Percentiles rank a stretch among this genome's conserved stretches.
phyloP scores from a whole-genome alignment of 2,888 invertebrate species.

The Cantharis rustica region DNA sequence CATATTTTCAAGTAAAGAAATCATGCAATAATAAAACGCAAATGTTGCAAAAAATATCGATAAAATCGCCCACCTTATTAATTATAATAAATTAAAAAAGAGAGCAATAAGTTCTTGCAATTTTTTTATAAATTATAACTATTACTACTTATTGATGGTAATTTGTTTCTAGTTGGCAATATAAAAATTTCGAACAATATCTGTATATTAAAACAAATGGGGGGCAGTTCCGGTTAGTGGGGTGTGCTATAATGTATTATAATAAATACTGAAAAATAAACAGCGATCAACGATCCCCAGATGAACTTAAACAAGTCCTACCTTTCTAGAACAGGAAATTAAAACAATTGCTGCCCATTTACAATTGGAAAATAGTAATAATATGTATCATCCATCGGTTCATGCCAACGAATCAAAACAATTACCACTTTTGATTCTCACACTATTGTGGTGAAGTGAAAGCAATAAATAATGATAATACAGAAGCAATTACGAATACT shows the following conservation, averaged over 20 bases:
- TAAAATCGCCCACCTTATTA: not conserved
- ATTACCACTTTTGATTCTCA: not conserved
- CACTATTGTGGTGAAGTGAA: not conserved
- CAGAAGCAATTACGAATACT: not conserved
- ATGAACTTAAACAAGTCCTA: not conserved
- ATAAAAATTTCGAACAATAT: not conserved
- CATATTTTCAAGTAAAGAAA: not conserved
- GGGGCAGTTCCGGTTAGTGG: not conserved
- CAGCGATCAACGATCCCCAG: not conserved
- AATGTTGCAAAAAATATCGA: not conserved
- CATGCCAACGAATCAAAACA: not conserved
- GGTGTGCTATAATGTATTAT: not conserved
- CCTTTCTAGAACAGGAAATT: not conserved
- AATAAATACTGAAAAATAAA: not conserved
- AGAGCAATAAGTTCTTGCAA: not conserved
- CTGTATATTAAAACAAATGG: not conserved
- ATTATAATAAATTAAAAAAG: not conserved
- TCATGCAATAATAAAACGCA: not conserved
- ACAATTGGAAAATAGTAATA: not conserved
- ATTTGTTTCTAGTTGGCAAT: not conserved
- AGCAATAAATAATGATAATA: not conserved
- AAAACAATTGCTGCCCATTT: not conserved
- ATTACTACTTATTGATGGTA: not conserved
- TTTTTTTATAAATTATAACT: not conserved
- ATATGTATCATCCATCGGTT: not conserved